Evolutionary conservation across 2,888 invertebrate species (phyloP), one percentile per base, ranked within the genome.

Genomic region (Metellina segmentata): DNA sequence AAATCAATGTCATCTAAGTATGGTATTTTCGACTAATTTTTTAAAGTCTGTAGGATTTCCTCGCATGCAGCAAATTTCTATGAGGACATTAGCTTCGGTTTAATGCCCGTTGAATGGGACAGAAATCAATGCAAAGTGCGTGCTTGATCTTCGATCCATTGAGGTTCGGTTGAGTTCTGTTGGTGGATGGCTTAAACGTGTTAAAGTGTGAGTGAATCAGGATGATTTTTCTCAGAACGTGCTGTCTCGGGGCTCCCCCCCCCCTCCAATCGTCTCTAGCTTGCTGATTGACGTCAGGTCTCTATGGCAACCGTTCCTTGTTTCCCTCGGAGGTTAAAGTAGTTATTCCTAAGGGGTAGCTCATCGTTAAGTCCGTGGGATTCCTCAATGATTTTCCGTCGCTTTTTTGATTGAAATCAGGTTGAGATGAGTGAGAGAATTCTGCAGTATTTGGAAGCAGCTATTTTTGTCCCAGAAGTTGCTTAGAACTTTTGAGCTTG

Each of bases 221-320:
- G 87, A 20, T 11, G 52, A 87, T 72, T 87, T 87, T 87, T 79
- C 71, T n/a, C 71, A 81, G 72, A 34, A 87, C 87, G 85, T 78
- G 85, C 69, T 61, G 70, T 49, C 72, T 69, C 19, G 49, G 19
- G 72, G 79, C n/a, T 69, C 85, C n/a, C n/a, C n/a, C n/a, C n/a
- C n/a, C n/a, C n/a, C 49, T 74, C 81, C 81, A 85, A 70, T 75
- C 81, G 49, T 34, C 52, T 69, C 85, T 34, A 49, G 71, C 79
- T 78, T 53, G 53, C 69, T 81, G 16, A 52, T 85, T 85, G 90
- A 90, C 90, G 90, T 90, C 85, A 90, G 16, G 90, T 90, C 75
- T 13, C 85, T 48, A 90, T 90, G 70, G 90, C 8, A 69, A 90
- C 90, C 52, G 70, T 75, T 71, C 74, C 90, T 90, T 85, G 85